Evolutionary conservation across 2,797 vertebrate genomes (phyloP), one percentile per base, ranked within the genome.

Genomic region (Rhinella marina): DNA sequence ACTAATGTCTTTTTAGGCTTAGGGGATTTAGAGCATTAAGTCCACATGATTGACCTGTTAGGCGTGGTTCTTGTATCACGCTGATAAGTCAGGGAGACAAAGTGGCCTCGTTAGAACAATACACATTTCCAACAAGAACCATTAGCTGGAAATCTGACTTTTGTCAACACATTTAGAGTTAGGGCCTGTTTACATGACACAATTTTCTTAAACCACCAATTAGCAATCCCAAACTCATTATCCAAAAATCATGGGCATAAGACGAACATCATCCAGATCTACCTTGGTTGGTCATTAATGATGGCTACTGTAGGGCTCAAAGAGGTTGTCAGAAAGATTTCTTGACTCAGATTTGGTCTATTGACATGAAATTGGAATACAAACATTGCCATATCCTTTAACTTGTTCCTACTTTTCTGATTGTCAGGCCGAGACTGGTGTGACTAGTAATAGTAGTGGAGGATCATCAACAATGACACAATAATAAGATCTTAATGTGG

Each of bases 91-190:
- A 66, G 73, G 23, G 64, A 84, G 73, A 79, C 81, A 78, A 88
- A 88, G 86, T 84, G 86, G 81, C 7, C 59, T 68, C 50, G n/a
- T 59, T 88, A 84, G 29, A 61, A 57, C 54, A 88, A 85, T 85
- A 84, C 87, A 80, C 64, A 80, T 70, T 84, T 29, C 50, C 11
- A 27, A 23, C 16, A 29, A 25, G 57, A 57, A n/a, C 79, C 85
- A 81, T 72, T 87, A 81, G 19, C 57, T 52, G 41, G 11, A 87
- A 81, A 25, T n/a, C n/a, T 25, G 7, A 48, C 57, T 41, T 59
- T n/a, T 64, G 61, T 25, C 41, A 81, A 52, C 32, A 81, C 29
- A 80, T 61, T 3, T 21, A 57, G 41, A 80, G 29, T 59, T 41
- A 9, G 54, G 41, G 75, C 2, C 10, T 7, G 12, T 66, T 66